Percentiles rank a stretch among this genome's conserved stretches.
Evolutionary conservation across 2,888 invertebrate genomes (phyloP).

Genomic region (Drosophila macrothrix): DNA sequence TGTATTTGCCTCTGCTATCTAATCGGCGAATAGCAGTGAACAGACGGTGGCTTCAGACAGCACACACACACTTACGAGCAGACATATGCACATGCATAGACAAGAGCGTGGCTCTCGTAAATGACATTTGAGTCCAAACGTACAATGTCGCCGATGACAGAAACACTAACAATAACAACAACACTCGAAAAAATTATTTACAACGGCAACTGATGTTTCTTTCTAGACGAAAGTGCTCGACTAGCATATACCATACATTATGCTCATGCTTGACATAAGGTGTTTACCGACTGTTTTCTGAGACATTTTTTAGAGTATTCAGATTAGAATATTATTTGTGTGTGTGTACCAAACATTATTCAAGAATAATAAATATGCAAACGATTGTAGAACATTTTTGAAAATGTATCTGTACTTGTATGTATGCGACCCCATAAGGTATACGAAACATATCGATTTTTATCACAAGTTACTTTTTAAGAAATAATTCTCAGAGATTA

Average conservation of each 20-base stretch:
- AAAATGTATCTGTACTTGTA: neutral
- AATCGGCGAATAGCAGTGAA: constrained; percentile 58
- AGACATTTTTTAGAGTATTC: neutral
- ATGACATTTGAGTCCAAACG: constrained; percentile 48
- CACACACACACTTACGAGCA: neutral
- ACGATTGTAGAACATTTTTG: neutral
- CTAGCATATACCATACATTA: constrained; percentile 10
- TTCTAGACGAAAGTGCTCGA: neutral
- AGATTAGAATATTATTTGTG: neutral
- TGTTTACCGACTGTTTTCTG: neutral
- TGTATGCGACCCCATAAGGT: neutral
- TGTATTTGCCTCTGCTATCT: constrained; percentile 53
- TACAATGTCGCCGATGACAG: constrained; percentile 41
- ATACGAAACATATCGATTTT: neutral
- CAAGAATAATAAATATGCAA: neutral
- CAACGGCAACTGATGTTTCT: constrained; percentile 6
- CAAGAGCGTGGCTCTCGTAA: constrained; percentile 7
- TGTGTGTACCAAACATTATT: neutral
- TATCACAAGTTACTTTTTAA: neutral
- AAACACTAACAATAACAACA: constrained; percentile 8
- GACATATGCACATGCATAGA: neutral
- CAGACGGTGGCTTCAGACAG: constrained; percentile 13
- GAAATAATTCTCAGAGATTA: neutral
- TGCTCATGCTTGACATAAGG: neutral
- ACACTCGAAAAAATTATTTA: constrained; percentile 2